These are phyloP conservation scores for Palythoa grandiflora DNA, from an alignment of 92 coral and sea anemone species.

Conservation along the genomic window DNA sequence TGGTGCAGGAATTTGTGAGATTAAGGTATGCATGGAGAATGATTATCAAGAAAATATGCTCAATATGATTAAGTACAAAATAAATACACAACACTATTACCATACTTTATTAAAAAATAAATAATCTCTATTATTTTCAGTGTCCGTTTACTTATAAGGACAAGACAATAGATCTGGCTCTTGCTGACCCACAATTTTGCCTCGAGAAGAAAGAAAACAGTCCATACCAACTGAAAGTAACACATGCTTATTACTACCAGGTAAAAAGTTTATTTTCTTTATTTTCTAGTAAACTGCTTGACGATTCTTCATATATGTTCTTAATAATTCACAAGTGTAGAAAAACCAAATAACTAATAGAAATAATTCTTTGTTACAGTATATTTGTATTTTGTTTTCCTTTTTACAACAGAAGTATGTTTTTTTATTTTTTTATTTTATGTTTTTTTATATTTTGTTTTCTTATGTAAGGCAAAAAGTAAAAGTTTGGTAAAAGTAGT, in stretches of 20 bases:
- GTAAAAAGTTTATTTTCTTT: neutral
- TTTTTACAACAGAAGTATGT: neutral
- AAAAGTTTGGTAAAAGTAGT: neutral
- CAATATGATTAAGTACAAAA: neutral
- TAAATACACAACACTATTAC: neutral
- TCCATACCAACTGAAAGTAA: neutral
- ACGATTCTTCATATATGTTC: neutral
- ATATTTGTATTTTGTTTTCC: neutral
- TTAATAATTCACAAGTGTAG: neutral
- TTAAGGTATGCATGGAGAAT: neutral
- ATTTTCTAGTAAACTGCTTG: neutral
- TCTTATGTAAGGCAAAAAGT: neutral
- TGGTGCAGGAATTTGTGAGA: constrained; percentile 65
- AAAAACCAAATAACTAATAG: neutral
- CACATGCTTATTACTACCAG: neutral
- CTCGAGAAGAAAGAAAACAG: neutral
- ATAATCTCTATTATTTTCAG: neutral
- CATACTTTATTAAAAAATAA: neutral
- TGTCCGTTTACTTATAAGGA: constrained; percentile 1
- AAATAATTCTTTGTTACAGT: constrained; percentile 6
- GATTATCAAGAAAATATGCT: no score
- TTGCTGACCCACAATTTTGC: neutral
- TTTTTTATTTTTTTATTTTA: neutral
- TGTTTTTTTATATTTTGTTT: neutral
- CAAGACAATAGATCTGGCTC: neutral